Evolutionary conservation across 2,888 invertebrate genomes (phyloP).

Genomic region (Ormyrus rosae): DNA sequence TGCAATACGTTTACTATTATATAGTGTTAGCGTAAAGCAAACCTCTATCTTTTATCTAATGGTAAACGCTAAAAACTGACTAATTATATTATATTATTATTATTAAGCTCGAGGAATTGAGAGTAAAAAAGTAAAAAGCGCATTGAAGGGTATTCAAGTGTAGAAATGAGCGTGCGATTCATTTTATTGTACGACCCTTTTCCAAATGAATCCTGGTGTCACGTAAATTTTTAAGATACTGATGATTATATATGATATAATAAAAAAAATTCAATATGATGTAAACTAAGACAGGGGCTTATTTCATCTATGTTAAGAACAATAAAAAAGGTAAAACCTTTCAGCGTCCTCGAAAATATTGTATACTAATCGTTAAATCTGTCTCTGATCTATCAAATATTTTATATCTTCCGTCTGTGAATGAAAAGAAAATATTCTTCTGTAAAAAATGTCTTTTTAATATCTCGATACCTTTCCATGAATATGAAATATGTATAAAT

Average conservation of each 20-base stretch:
- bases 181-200: constrained; percentile 9
- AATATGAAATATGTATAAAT: too few relatives aligned
- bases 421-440: constrained; percentile 73
- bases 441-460: constrained; percentile 59
- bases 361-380: constrained; percentile 67
- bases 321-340: constrained; percentile 52
- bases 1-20: constrained; percentile 30
- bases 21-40: constrained; percentile 9
- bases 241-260: constrained; percentile 27
- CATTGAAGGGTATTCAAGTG: constrained; percentile 2
- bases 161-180: constrained; percentile 8
- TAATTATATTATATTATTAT: constrained; percentile 20
- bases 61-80: constrained; percentile 12
- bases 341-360: constrained; percentile 61
- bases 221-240: constrained; percentile 25
- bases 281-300: constrained; percentile 17
- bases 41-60: constrained; percentile 14
- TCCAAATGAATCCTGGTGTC: constrained; percentile 15
- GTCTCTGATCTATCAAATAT: constrained; percentile 70
- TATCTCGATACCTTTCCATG: not conserved
- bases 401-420: constrained; percentile 71
- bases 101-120: constrained; percentile 40
- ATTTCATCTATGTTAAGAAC: constrained; percentile 27
- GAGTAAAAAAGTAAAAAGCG: constrained; percentile 16
- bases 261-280: constrained; percentile 1